These are phyloP conservation scores for Galeruca laticollis DNA, from an alignment of 2,888 invertebrate genomes.

Conservation along the genomic window DNA sequence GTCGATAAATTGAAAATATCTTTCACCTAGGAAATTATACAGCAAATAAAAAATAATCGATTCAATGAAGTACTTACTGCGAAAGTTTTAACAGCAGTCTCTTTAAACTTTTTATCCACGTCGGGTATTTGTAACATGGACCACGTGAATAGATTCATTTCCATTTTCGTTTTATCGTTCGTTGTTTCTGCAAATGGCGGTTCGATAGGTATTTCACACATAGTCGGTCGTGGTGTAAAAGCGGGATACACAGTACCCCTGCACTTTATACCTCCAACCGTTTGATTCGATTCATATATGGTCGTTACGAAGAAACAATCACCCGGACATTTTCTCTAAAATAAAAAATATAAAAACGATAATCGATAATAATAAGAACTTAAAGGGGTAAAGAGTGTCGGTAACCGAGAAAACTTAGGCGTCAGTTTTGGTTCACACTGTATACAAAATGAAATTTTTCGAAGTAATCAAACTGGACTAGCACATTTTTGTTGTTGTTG, in stretches of 20 bases:
- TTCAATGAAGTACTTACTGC: too few relatives aligned
- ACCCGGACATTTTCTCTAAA: slow-evolving; percentile 74
- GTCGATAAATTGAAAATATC: too few relatives aligned
- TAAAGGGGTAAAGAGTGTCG: too few relatives aligned
- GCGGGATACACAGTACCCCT: slow-evolving; percentile 90
- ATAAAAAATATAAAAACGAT: slow-evolving; percentile 41
- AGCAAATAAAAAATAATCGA: too few relatives aligned
- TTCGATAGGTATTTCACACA: slow-evolving; percentile 80
- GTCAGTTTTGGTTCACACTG: too few relatives aligned
- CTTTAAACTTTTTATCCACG: slow-evolving; percentile 77
- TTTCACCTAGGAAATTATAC: too few relatives aligned
- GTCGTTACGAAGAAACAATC: slow-evolving; percentile 84
- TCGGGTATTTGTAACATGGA: slow-evolving; percentile 74
- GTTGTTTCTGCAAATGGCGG: slow-evolving; percentile 67
- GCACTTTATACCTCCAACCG: slow-evolving; percentile 86
- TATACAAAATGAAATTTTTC: too few relatives aligned
- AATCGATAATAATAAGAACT: slow-evolving; percentile 6
- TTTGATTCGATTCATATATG: slow-evolving; percentile 82
- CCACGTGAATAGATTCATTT: slow-evolving; percentile 79
- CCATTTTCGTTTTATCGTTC: slow-evolving; percentile 84
- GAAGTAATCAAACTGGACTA: too few relatives aligned
- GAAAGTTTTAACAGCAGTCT: slow-evolving; percentile 89
- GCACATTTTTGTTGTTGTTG: too few relatives aligned
- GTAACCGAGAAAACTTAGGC: too few relatives aligned
- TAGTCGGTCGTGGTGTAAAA: slow-evolving; percentile 87